phyloP scores from a whole-genome alignment of 1,140 invertebrate species.

The Andrena cerasifolii region DNA sequence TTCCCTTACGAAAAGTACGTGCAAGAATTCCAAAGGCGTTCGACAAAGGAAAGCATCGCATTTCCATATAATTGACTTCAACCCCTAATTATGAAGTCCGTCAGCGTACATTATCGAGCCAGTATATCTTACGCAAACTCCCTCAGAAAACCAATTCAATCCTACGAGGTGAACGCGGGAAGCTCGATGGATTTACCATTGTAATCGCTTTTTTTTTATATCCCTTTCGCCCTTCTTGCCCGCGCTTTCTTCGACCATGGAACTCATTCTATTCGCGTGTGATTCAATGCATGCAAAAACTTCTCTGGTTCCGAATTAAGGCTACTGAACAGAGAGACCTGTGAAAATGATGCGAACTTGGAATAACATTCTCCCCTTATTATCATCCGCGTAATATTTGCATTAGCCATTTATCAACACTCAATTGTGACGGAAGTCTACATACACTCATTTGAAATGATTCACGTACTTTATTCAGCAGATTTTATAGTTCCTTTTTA shows the following conservation, averaged over 20 bases:
- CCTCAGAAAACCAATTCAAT: slow-evolving; percentile 30
- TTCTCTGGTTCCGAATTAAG: background rate
- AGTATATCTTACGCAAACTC: slow-evolving; percentile 35
- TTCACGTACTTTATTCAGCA: too few relatives aligned
- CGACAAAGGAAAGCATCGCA: slow-evolving; percentile 21
- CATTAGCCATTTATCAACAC: too few relatives aligned
- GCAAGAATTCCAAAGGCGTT: slow-evolving; percentile 23
- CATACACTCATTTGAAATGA: too few relatives aligned
- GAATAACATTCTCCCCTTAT: background rate
- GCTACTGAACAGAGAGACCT: background rate
- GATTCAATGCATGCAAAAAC: slow-evolving; percentile 11
- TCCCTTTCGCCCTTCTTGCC: background rate
- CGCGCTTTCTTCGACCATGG: background rate
- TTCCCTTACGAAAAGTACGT: background rate
- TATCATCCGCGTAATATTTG: too few relatives aligned
- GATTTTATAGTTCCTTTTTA: too few relatives aligned
- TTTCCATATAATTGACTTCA: slow-evolving; percentile 46
- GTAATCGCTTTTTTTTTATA: slow-evolving; percentile 17
- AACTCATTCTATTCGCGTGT: slow-evolving; percentile 10
- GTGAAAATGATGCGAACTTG: background rate
- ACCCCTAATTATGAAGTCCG: slow-evolving; percentile 48
- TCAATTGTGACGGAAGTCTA: too few relatives aligned
- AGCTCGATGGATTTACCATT: slow-evolving; percentile 32
- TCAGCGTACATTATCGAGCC: slow-evolving; percentile 40
- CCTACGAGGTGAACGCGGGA: slow-evolving; percentile 25